Percentiles rank a stretch among this genome's conserved stretches.
Conservation (phyloP, 2,888 invertebrate species). For the Microplitis manilae region DNA sequence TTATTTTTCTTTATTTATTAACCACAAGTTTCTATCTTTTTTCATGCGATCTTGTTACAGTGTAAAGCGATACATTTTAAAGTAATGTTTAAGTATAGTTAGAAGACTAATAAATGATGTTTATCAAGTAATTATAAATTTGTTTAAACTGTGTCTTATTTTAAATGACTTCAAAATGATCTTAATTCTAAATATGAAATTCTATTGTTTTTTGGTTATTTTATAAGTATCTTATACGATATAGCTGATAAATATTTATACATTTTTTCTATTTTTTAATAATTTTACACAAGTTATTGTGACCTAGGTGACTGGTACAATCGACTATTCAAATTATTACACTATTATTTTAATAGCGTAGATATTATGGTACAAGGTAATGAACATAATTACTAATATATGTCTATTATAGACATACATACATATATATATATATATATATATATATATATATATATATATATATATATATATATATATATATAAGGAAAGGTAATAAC, state of each 20-base stretch:
- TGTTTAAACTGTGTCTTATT: background rate
- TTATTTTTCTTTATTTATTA: background rate
- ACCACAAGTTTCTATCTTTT: constrained; percentile 9
- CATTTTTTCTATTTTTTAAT: background rate
- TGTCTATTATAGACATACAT: background rate
- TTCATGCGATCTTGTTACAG: constrained; percentile 47
- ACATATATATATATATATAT: background rate
- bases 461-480: constrained; percentile 1
- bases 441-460: background rate
- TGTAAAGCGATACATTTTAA: constrained; percentile 58
- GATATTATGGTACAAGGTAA: constrained; percentile 29
- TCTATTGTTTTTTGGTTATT: background rate
- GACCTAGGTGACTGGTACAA: constrained; percentile 35
- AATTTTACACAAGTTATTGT: constrained; percentile 11
- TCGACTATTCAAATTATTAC: constrained; percentile 30
- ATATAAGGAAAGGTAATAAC: background rate
- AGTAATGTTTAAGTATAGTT: constrained; percentile 37
- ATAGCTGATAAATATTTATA: background rate
- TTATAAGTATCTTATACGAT: background rate
- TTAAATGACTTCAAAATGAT: background rate
- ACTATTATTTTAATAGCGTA: constrained; percentile 35
- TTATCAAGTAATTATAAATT: constrained; percentile 10
- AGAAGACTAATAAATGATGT: background rate
- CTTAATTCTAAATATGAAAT: constrained; percentile 1
- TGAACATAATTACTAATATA: constrained; percentile 27